phyloP scores from a whole-genome alignment of 2,888 invertebrate genomes.

The Lasioglossum oenotherae region DNA sequence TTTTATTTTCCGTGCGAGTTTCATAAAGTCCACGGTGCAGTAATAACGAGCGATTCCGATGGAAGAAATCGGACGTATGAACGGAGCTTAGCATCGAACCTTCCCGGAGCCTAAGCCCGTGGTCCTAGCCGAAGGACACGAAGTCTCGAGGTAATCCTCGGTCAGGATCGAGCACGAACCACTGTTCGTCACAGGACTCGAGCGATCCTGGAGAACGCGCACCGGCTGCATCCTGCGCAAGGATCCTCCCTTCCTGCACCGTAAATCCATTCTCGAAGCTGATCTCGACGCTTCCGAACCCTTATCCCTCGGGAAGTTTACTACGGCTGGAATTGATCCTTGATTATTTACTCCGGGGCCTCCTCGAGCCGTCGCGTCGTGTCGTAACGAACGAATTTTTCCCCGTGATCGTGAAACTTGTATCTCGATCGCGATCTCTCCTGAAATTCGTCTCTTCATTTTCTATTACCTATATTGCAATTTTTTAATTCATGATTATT shows the following conservation, averaged over 20 bases:
- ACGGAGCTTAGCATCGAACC: slow-evolving; percentile 25
- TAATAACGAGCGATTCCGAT: neutral
- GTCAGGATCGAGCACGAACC: slow-evolving; percentile 18
- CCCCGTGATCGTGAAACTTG: neutral
- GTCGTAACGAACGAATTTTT: slow-evolving; percentile 15
- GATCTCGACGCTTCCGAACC: slow-evolving; percentile 55
- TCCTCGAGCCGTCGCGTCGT: neutral
- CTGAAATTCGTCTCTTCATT: neutral
- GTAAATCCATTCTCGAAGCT: slow-evolving; percentile 72
- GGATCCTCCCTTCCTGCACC: slow-evolving; percentile 56
- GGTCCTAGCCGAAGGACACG: slow-evolving; percentile 15
- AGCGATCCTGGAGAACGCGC: slow-evolving; percentile 56
- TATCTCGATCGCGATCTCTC: neutral
- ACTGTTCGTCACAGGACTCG: slow-evolving; percentile 39
- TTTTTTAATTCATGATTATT: no score
- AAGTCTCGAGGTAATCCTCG: slow-evolving; percentile 20
- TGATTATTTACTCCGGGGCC: slow-evolving; percentile 25
- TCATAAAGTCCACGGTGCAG: neutral
- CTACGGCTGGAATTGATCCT: slow-evolving; percentile 37
- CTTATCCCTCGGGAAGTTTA: slow-evolving; percentile 41
- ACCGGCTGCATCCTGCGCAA: slow-evolving; percentile 40
- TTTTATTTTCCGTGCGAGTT: neutral
- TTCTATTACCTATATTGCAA: neutral
- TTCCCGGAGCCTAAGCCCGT: neutral
- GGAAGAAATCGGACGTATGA: slow-evolving; percentile 20